phyloP scores from a whole-genome alignment of 2,797 vertebrate genomes.

The Coluber constrictor region DNA sequence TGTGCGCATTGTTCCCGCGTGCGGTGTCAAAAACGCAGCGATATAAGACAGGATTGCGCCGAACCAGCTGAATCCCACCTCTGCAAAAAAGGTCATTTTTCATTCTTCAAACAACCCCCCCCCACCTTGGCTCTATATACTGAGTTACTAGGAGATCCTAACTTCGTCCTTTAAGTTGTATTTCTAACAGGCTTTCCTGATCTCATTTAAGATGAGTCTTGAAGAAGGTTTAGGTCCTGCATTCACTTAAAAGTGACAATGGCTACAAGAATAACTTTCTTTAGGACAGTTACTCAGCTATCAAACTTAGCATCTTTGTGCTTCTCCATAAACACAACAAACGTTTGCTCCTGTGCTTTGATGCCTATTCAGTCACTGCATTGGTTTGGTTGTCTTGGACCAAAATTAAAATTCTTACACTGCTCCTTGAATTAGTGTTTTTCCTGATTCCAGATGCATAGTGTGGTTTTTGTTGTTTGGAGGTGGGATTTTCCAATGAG shows the following conservation, averaged over 20 bases:
- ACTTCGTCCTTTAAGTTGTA: neutral
- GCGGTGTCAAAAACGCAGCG: no score
- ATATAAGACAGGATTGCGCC: no score
- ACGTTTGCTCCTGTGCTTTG: neutral
- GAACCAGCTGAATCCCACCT: no score
- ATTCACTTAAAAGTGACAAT: conserved; percentile 26
- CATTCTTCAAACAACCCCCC: neutral
- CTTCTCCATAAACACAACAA: conserved; percentile 28
- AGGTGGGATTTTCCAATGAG: neutral
- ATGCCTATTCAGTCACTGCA: neutral
- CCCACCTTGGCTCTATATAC: neutral
- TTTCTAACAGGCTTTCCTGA: conserved; percentile 7
- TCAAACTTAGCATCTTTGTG: neutral
- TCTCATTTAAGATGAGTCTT: neutral
- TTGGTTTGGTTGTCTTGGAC: neutral
- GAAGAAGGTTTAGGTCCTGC: neutral
- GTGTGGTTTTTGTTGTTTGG: neutral
- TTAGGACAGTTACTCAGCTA: conserved; percentile 22
- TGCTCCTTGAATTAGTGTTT: conserved; percentile 28
- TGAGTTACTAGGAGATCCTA: neutral
- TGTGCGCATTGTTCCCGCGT: no score
- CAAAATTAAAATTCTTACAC: neutral
- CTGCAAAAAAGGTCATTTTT: neutral
- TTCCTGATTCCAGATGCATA: neutral
- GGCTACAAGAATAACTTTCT: neutral